Conservation (phyloP, 2,888 invertebrate species). For the Dolichomitus sp. region DNA sequence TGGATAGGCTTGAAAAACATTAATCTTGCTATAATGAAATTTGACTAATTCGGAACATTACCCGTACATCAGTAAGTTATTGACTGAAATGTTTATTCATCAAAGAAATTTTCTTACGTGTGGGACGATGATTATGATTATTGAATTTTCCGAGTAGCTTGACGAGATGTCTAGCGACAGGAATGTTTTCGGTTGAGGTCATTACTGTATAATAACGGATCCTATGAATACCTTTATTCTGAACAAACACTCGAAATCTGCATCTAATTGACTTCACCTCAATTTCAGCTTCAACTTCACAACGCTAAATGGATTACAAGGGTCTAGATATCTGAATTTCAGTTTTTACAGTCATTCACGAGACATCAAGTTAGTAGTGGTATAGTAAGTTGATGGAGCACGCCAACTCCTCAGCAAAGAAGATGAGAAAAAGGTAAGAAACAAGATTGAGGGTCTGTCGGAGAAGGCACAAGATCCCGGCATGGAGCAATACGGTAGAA, state of each 20-base stretch:
- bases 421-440: slow-evolving; percentile 51
- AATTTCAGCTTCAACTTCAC: not conserved
- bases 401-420: slow-evolving; percentile 28
- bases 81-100: not conserved
- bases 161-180: no score
- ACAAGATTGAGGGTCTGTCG: slow-evolving; percentile 63
- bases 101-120: not conserved
- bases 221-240: not conserved
- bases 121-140: not conserved
- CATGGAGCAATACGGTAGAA: no score
- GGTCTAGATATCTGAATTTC: slow-evolving; percentile 43
- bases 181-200: no score
- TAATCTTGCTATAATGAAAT: not conserved
- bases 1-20: not conserved
- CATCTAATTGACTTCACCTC: not conserved
- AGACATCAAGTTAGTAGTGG: slow-evolving; percentile 15
- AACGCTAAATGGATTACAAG: not conserved
- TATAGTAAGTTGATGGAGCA: slow-evolving; percentile 30
- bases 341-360: slow-evolving; percentile 48
- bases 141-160: not conserved
- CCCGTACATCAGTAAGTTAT: not conserved
- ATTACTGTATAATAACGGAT: not conserved
- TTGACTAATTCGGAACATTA: not conserved
- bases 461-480: slow-evolving; percentile 42
- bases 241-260: not conserved